Base-by-base conservation (phyloP, 1,140 invertebrate genomes). In the Olivierus martensii region DNA sequence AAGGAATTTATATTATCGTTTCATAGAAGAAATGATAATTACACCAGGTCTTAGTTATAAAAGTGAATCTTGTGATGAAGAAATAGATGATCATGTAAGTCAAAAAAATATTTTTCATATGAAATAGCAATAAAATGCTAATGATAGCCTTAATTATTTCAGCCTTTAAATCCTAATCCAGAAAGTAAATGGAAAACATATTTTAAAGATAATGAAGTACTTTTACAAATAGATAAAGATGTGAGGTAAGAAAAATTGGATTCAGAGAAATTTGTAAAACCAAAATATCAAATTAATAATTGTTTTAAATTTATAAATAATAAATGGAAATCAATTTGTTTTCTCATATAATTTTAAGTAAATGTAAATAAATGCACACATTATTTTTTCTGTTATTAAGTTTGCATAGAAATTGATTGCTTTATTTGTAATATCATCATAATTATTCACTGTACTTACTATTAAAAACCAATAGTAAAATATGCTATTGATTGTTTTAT, bases 191-290 rank as follows among this genome's bases (percentile, higher is more conserved):
- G 93, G 93, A 82, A 85, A 55, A 81, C 79, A 0, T 91, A 81
- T 68, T 98, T 97, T 67, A 91, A 88, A 69, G 92, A 98, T 66
- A 97, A 97, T 70, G 91, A 98, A 73, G 87, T 92, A 57, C 67
- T 98, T 10, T 53, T 92, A 49, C 91, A 98, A 76, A 96, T 98
- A 63, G 91, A 96, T 68, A 97, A 95, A 70, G 93, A 98, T 73
- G 92, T 95, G 17, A 78, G 89, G 81, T 81, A 66, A 55, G 57
- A 6, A 28, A 28, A 28, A n/a, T n/a, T n/a, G n/a, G 9, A 28
- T 41, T 14, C 12, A 15, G 6, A 5, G 6, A 15, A 15, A 41
- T 5, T 4, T 18, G 6, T 41, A 11, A 18, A 41, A 41, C 5
- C 6, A 11, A 9, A 41, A 41, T n/a, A 4, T 41, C 39, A 18